Evolutionary conservation across 2,797 vertebrate species (phyloP), one percentile per base, ranked within the genome.

Genomic region (Philypnodon macrostomus): DNA sequence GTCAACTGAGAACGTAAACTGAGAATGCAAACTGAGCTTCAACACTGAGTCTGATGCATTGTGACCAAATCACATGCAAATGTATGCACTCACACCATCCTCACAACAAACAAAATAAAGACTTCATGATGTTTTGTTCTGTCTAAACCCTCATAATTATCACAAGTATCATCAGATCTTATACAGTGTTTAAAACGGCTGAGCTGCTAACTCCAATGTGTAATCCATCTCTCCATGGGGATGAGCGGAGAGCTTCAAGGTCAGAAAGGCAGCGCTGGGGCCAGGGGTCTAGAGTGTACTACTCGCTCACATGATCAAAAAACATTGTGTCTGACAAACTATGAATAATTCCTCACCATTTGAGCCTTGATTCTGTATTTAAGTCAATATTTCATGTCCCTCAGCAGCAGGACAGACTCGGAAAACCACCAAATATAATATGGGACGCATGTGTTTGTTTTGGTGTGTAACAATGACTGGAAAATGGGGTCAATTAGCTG

Each of bases 341-440:
- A 67, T 63, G 50, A 75, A 81, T 76, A 49, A 64, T 67, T 75
- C 52, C 56, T 47, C n/a, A 31, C 23, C 29, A 46, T 70, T 49
- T 51, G 46, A 55, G 32, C 44, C 34, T 47, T 48, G 37, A 65
- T 59, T 75, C 46, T 48, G 65, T 64, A 55, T 45, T 30, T 47
- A 50, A 56, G 47, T 77, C 56, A 79, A 76, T 71, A 70, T 78
- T 75, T 74, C 51, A 79, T 71, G 66, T 62, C 27, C 40, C 49
- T 65, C 47, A 38, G 46, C 44, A 41, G 40, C 47, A 38, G 35
- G 53, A 67, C 64, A 47, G 56, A 46, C 49, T 27, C 30, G 34
- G 27, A 39, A 40, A 18, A 53, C 47, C 21, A 11, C 14, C 8
- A 60, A 66, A 67, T 34, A 58, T 1, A 45, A 50, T 45, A 65